These are phyloP conservation scores for Crocallis elinguaria DNA, from an alignment of 2,888 invertebrate species.

Conservation along the genomic window DNA sequence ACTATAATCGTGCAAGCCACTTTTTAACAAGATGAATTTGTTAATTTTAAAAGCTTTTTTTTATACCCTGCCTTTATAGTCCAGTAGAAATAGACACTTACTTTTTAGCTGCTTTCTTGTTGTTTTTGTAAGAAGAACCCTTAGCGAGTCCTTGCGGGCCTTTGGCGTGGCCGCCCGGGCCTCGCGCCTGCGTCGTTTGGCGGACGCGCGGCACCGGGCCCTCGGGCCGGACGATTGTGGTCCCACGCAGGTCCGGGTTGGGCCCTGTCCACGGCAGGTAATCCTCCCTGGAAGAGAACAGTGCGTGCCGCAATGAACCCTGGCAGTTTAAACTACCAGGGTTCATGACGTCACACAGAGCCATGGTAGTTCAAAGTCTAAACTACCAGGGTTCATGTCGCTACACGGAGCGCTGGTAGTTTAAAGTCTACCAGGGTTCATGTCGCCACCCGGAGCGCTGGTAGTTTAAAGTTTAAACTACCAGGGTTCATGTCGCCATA, in stretches of 20 bases:
- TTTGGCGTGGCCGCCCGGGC: constrained; percentile 87
- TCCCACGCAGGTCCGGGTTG: constrained; percentile 86
- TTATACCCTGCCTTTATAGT: too few species aligned
- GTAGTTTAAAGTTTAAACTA: too few species aligned
- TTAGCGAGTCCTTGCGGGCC: constrained; percentile 91
- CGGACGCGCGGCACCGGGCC: constrained; percentile 66
- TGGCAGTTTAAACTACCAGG: not conserved
- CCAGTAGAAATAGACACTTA: constrained; percentile 49
- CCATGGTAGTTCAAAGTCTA: too few species aligned
- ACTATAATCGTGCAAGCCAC: too few species aligned
- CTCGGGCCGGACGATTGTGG: constrained; percentile 84
- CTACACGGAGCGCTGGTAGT: too few species aligned
- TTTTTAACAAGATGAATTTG: too few species aligned
- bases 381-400: too few species aligned
- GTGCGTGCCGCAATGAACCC: not conserved
- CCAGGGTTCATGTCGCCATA: too few species aligned
- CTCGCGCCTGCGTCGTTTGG: constrained; percentile 86
- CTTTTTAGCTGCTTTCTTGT: constrained; percentile 75
- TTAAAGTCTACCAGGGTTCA: too few species aligned
- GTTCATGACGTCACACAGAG: too few species aligned
- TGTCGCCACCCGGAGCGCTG: too few species aligned
- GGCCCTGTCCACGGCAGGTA: constrained; percentile 94
- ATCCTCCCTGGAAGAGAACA: constrained; percentile 85
- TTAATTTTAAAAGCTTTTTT: too few species aligned
- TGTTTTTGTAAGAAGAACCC: constrained; percentile 91